A percentile compares a stretch with the other conserved stretches of the same genome.
These are phyloP conservation scores for Semaprochilodus insignis DNA, from an alignment of 2,797 vertebrate genomes.

Conservation along the genomic window DNA sequence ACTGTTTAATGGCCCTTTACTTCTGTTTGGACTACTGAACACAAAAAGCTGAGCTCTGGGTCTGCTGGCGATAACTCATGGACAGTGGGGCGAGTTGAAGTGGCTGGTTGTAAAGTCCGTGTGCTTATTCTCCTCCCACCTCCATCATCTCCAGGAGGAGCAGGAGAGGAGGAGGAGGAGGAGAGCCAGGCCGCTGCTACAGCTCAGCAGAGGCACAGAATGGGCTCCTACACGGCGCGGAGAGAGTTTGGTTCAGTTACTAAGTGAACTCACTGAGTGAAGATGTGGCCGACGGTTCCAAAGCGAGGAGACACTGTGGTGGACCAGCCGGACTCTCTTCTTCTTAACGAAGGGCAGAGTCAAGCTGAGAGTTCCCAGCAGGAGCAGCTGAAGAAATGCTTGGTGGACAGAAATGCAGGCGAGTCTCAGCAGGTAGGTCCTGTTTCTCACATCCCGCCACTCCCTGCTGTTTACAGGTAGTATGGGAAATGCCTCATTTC, in stretches of 20 bases:
- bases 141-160: background rate
- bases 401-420: background rate
- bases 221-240: background rate
- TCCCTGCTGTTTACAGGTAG: background rate
- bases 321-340: background rate
- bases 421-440: background rate
- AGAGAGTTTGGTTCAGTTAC: background rate
- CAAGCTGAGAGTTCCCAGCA: background rate
- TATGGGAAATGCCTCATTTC: background rate
- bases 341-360: background rate
- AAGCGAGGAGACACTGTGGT: background rate
- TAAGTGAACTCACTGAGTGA: background rate
- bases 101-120: no score
- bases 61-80: background rate
- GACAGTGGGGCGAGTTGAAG: background rate
- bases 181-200: background rate
- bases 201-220: background rate
- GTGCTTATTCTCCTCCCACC: background rate
- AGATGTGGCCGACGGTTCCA: background rate
- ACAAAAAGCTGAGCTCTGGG: no score
- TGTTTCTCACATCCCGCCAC: background rate
- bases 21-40: no score
- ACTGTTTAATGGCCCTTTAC: background rate
- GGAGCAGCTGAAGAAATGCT: background rate
- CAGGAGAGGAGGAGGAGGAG: background rate